A percentile compares a stretch with the other conserved stretches of the same genome.
phyloP scores from a whole-genome alignment of 2,797 vertebrate genomes.

The Aselliscus stoliczkanus region DNA sequence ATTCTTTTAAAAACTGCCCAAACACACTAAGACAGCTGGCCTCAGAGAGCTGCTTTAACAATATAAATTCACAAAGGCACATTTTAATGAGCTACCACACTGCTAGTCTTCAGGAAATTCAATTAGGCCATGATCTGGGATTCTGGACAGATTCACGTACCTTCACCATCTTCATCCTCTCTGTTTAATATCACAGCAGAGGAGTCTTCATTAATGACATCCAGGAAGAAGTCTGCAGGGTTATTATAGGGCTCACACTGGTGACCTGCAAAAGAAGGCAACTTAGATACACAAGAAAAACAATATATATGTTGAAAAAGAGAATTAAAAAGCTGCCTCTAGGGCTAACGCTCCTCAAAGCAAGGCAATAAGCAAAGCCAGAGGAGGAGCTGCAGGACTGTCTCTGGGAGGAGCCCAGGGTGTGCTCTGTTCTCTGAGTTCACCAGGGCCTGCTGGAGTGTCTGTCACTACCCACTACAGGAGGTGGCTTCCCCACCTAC shows the following conservation, averaged over 20 bases:
- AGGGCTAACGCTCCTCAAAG: not conserved
- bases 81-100: not conserved
- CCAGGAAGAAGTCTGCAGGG: conserved; percentile 95
- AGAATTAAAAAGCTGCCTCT: not conserved
- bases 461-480: not conserved
- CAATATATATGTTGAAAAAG: not conserved
- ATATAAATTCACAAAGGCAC: not conserved
- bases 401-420: no score
- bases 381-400: no score
- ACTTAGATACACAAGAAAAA: not conserved
- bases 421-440: not conserved
- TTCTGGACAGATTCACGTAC: conserved; percentile 56
- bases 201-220: conserved; percentile 91
- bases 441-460: not conserved
- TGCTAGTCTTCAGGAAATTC: not conserved
- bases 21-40: not conserved
- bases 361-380: not conserved
- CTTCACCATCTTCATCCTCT: conserved; percentile 58
- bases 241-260: conserved; percentile 92
- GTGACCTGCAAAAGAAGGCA: conserved; percentile 82
- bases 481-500: not conserved
- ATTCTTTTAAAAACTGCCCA: not conserved
- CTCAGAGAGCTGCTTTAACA: not conserved
- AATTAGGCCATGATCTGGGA: not conserved
- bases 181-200: conserved; percentile 79